Evolutionary conservation across 2,797 vertebrate genomes (phyloP).

Genomic region (Bovichtus diacanthus): DNA sequence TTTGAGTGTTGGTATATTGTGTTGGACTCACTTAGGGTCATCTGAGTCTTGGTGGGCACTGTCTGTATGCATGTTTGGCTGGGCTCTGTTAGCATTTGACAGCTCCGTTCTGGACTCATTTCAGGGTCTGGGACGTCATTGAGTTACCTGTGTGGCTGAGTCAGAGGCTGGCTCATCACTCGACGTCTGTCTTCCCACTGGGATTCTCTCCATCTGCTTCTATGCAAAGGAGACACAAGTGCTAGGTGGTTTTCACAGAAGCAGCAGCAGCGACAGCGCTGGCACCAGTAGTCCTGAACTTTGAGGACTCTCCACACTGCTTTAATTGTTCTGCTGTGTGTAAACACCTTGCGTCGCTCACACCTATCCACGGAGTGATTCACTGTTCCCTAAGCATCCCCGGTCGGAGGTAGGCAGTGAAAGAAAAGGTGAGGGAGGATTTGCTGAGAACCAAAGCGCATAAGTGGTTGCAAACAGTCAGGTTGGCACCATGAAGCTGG

Average conservation of each 20-base stretch:
- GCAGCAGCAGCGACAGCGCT: conserved; percentile 34
- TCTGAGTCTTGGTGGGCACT: conserved; percentile 14
- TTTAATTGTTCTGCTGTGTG: conserved; percentile 70
- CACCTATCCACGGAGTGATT: conserved; percentile 73
- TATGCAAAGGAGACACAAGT: conserved; percentile 51
- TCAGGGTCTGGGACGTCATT: conserved; percentile 59
- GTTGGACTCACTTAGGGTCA: not conserved
- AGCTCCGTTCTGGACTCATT: conserved; percentile 61
- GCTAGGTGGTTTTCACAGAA: conserved; percentile 62
- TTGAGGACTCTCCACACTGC: conserved; percentile 71
- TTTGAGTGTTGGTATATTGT: conserved; percentile 9
- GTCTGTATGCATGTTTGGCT: conserved; percentile 24
- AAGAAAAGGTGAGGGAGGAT: conserved; percentile 54
- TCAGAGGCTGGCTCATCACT: conserved; percentile 72
- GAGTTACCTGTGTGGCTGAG: conserved; percentile 74
- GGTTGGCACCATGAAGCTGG: conserved; percentile 77
- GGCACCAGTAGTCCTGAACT: conserved; percentile 35
- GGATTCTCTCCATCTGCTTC: conserved; percentile 63
- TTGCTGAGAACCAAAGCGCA: conserved; percentile 11
- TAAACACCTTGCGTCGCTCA: conserved; percentile 76
- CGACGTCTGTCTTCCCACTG: conserved; percentile 52
- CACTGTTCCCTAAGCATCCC: conserved; percentile 67
- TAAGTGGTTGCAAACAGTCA: conserved; percentile 19
- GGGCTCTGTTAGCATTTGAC: conserved; percentile 64
- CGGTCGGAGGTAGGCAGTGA: conserved; percentile 39